Percentiles rank a stretch among this genome's conserved stretches.
phyloP scores from a whole-genome alignment of 2,113 vertebrate species.

The Forbesichthys agassizii region DNA sequence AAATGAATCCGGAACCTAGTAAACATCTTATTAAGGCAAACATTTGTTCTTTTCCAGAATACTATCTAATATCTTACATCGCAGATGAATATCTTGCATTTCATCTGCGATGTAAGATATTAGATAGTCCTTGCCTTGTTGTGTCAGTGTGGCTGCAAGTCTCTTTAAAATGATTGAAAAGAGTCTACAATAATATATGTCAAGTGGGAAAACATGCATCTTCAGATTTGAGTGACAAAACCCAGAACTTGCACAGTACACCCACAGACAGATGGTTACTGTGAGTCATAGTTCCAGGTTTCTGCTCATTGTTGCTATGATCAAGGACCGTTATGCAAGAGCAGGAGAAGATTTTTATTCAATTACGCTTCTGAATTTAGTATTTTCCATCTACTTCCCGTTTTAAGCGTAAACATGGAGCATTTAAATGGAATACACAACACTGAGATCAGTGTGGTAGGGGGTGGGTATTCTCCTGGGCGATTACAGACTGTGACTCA shows the following conservation, averaged over 20 bases:
- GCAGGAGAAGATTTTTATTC: background rate
- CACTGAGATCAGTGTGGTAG: background rate
- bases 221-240: background rate
- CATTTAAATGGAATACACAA: background rate
- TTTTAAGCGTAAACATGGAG: background rate
- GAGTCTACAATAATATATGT: background rate
- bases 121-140: no score
- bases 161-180: background rate
- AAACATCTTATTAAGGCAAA: no score
- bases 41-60: no score
- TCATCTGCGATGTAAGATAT: no score
- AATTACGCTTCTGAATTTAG: background rate
- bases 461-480: no score
- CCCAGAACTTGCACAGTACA: background rate
- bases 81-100: no score
- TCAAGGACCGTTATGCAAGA: background rate
- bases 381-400: background rate
- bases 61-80: no score
- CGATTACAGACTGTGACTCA: no score
- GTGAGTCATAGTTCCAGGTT: background rate
- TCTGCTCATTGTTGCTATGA: background rate
- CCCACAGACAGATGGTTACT: background rate
- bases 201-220: background rate
- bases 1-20: no score
- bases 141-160: no score